A percentile compares a stretch with the other conserved stretches of the same genome.
Evolutionary conservation across 2,797 vertebrate species (phyloP).

Genomic region (Bovichtus diacanthus): DNA sequence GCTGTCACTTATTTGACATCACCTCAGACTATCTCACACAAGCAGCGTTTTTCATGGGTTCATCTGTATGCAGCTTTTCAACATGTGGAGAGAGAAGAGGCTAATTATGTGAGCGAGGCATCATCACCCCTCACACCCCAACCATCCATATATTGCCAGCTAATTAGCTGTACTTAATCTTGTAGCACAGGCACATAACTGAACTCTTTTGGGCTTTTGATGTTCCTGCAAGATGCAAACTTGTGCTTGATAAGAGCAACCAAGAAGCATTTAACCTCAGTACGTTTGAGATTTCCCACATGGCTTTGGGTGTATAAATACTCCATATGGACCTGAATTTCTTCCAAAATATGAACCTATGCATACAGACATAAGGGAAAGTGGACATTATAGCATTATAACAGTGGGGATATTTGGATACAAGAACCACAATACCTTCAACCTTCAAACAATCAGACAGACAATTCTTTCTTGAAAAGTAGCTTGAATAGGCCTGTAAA

Average conservation of each 20-base stretch:
- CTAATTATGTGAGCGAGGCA: constrained; percentile 60
- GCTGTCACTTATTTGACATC: constrained; percentile 1
- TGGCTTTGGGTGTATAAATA: background rate
- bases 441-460: background rate
- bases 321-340: background rate
- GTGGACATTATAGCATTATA: background rate
- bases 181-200: too few species aligned
- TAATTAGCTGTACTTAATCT: constrained; percentile 53
- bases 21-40: background rate
- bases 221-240: constrained; percentile 15
- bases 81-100: constrained; percentile 41
- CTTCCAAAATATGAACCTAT: constrained; percentile 2
- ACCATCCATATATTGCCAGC: constrained; percentile 43
- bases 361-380: background rate
- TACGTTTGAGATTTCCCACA: background rate
- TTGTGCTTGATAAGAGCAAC: constrained; percentile 22
- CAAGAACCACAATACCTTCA: background rate
- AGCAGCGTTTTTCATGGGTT: background rate
- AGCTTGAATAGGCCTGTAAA: background rate
- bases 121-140: constrained; percentile 39
- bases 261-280: background rate
- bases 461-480: background rate
- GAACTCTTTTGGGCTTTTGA: constrained; percentile 25
- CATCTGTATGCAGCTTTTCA: constrained; percentile 16
- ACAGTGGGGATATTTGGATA: background rate